Evolutionary conservation across 1,140 invertebrate genomes (phyloP).

Genomic region (Conopomorpha cramerella): DNA sequence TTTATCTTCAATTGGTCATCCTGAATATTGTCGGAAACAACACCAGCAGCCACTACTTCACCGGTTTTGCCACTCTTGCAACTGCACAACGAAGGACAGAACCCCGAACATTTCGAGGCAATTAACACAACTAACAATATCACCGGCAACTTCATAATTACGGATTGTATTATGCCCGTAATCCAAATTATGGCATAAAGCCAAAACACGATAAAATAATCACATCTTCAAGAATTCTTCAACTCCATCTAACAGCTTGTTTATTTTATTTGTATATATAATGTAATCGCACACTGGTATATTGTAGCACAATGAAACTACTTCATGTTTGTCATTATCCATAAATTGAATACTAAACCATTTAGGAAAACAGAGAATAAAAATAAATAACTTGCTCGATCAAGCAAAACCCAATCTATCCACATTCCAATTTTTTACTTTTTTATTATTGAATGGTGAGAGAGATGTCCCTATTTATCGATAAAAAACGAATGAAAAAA

Average conservation of each 20-base stretch:
- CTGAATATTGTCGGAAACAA: constrained; percentile 20
- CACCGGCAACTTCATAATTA: constrained; percentile 30
- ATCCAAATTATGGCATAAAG: constrained; percentile 41
- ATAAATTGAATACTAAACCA: too few species aligned
- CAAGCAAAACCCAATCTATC: too few species aligned
- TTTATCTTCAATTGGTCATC: constrained; percentile 39
- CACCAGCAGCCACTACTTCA: constrained; percentile 20
- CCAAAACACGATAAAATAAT: constrained; percentile 46
- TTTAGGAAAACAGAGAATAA: constrained; percentile 4
- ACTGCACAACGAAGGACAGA: constrained; percentile 48
- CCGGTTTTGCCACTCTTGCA: constrained; percentile 34
- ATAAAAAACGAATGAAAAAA: too few species aligned
- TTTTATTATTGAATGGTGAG: too few species aligned
- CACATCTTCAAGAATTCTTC: constrained; percentile 48
- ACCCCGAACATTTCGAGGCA: constrained; percentile 16
- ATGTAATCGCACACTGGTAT: too few species aligned
- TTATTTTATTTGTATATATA: too few species aligned
- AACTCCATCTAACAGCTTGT: too few species aligned
- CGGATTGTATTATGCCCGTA: constrained; percentile 27
- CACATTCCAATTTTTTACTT: too few species aligned
- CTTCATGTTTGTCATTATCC: too few species aligned
- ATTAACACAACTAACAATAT: constrained; percentile 20
- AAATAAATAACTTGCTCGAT: too few species aligned
- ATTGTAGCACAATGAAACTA: too few species aligned
- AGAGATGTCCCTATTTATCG: too few species aligned